phyloP scores from a whole-genome alignment of 1,140 invertebrate species.

The Drosophila carrolli region DNA sequence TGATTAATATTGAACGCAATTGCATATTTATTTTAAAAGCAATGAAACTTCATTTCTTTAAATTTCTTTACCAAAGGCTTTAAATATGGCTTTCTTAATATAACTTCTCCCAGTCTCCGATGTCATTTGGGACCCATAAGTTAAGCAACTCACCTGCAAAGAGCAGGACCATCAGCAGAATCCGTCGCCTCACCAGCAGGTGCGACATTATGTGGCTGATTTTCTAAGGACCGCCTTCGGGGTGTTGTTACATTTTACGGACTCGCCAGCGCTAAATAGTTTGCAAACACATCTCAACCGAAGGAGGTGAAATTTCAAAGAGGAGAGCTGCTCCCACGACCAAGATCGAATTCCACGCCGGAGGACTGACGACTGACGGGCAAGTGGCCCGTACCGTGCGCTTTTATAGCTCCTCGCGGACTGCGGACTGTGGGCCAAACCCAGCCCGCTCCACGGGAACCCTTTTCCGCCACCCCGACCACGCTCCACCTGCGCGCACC shows the following conservation, averaged over 20 bases:
- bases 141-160: conserved; percentile 49
- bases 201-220: conserved; percentile 40
- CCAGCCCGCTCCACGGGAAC: conserved; percentile 19
- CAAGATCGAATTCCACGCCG: conserved; percentile 47
- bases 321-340: conserved; percentile 16
- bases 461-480: conserved; percentile 13
- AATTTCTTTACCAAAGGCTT: too few species aligned
- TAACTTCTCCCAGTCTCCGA: background rate
- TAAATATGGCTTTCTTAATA: too few species aligned
- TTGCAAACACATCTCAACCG: conserved; percentile 33
- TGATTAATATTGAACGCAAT: too few species aligned
- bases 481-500: conserved; percentile 40
- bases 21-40: too few species aligned
- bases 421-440: conserved; percentile 18
- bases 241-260: conserved; percentile 20
- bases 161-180: conserved; percentile 49
- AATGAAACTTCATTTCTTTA: too few species aligned
- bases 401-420: conserved; percentile 62
- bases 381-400: conserved; percentile 11
- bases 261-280: conserved; percentile 29
- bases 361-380: conserved; percentile 46
- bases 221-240: background rate
- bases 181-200: conserved; percentile 1
- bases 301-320: conserved; percentile 11
- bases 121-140: background rate